These are phyloP conservation scores for Pristis pectinata DNA, from an alignment of 2,797 vertebrate species.

Conservation along the genomic window DNA sequence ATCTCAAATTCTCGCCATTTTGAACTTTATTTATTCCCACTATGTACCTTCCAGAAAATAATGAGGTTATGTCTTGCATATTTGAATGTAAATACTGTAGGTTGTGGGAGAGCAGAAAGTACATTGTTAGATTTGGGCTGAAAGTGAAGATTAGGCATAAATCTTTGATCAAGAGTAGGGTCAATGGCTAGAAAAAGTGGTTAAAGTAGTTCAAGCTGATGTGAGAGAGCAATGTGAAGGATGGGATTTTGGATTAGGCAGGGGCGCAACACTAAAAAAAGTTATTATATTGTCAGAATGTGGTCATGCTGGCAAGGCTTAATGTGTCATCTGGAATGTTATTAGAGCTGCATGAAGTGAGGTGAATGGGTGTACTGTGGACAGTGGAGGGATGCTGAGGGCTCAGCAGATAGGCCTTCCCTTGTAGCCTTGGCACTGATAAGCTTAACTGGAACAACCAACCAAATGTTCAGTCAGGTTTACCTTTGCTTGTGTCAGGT, in stretches of 20 bases:
- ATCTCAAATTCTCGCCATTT: neutral
- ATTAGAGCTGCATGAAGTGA: neutral
- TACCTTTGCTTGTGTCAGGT: too few species aligned
- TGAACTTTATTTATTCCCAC: neutral
- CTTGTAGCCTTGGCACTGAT: neutral
- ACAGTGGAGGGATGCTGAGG: neutral
- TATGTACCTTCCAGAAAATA: neutral
- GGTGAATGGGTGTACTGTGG: neutral
- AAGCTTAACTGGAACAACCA: too few species aligned
- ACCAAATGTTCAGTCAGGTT: too few species aligned
- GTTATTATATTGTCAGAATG: neutral
- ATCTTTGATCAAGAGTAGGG: neutral
- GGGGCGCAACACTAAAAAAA: neutral
- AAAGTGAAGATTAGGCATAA: neutral
- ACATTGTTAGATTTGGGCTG: neutral
- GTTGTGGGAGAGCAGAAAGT: neutral
- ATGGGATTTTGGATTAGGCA: neutral
- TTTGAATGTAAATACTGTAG: neutral
- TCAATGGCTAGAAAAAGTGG: neutral
- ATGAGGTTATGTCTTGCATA: neutral
- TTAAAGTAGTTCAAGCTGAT: neutral
- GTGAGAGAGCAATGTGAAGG: neutral
- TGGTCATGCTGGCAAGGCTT: neutral
- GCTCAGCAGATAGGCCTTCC: neutral
- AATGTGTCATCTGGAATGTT: too few species aligned